Base-by-base conservation (phyloP, 2,888 invertebrate genomes). In the Melanophora roralis region DNA sequence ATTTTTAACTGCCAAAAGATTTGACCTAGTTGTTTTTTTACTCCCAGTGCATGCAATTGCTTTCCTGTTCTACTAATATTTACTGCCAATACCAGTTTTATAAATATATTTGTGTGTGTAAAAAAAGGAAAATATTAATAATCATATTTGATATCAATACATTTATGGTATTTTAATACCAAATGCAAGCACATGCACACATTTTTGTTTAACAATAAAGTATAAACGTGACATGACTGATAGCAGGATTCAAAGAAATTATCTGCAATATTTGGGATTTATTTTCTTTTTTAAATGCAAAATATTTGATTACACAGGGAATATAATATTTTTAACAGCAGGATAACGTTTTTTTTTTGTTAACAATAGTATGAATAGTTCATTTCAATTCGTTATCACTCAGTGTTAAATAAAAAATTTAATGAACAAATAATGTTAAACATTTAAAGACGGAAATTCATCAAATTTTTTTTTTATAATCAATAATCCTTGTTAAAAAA, bases 151-250 rank as follows among this genome's bases (percentile, higher is more conserved):
- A n/a, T 51, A 65, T 27, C 65, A 38, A 38, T 51, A 51, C 6
- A 65, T 65, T 65, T 65, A 51, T 51, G 65, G 38, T 51, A 49
- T 64, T 51, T n/a, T 40, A 16, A 40, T 65, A 38, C 12, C 27
- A 27, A 51, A 38, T 47, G 19, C 12, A 34, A 6, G 4, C 34
- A 21, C 12, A 47, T 43, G 14, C 16, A 40, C 43, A 43, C 43
- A 43, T 27, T 21, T n/a, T 47, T 47, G 21, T 47, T 47, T 47
- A 51, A 51, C 51, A 23, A 27, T 51, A 27, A 34, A 7, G 34
- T 47, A 47, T 6, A n/a, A 27, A 21, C 9, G 21, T 47, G 47
- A 32, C 45, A 32, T 60, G 45, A 32, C 47, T 47, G 45, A 19
- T 34, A 47, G 32, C 19, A 19, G 19, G 34, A 62, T 47, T 47